phyloP scores from a whole-genome alignment of 2,888 invertebrate genomes.

The Drosophila heteroneura region DNA sequence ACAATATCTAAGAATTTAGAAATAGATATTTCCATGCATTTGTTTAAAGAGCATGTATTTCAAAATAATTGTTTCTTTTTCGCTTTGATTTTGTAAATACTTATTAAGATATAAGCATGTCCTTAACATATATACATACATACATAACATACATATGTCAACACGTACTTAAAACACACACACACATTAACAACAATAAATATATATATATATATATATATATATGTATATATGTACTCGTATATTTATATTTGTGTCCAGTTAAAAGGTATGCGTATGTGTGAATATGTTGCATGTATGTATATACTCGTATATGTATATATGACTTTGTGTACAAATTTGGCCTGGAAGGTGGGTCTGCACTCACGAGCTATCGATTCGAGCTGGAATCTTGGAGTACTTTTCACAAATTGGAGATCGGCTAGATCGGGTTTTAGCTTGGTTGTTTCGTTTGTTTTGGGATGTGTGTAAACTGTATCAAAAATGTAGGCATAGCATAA shows the following conservation, averaged over 20 bases:
- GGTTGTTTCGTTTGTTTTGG: not conserved
- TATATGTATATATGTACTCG: slow-evolving; percentile 55
- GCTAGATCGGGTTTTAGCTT: slow-evolving; percentile 5
- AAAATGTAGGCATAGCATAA: slow-evolving; percentile 54
- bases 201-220: slow-evolving; percentile 64
- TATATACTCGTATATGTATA: not conserved
- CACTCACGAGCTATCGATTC: not conserved
- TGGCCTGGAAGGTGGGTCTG: slow-evolving; percentile 27
- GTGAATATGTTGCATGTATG: slow-evolving; percentile 15
- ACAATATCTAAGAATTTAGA: slow-evolving; percentile 48
- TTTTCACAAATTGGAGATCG: slow-evolving; percentile 7
- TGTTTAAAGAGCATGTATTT: slow-evolving; percentile 60
- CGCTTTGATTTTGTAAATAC: slow-evolving; percentile 58
- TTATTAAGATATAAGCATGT: slow-evolving; percentile 45
- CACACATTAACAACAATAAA: slow-evolving; percentile 74
- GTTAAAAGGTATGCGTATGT: slow-evolving; percentile 9
- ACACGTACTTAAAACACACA: slow-evolving; percentile 58
- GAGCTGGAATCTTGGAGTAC: slow-evolving; percentile 15
- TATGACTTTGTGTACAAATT: slow-evolving; percentile 11
- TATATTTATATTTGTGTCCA: slow-evolving; percentile 25
- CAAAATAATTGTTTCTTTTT: slow-evolving; percentile 64
- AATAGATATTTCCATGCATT: slow-evolving; percentile 49
- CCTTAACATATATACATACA: slow-evolving; percentile 9
- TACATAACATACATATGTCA: slow-evolving; percentile 14
- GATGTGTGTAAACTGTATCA: slow-evolving; percentile 60